Evolutionary conservation across 1,140 invertebrate genomes (phyloP).

Genomic region (Lepidurus couesii): DNA sequence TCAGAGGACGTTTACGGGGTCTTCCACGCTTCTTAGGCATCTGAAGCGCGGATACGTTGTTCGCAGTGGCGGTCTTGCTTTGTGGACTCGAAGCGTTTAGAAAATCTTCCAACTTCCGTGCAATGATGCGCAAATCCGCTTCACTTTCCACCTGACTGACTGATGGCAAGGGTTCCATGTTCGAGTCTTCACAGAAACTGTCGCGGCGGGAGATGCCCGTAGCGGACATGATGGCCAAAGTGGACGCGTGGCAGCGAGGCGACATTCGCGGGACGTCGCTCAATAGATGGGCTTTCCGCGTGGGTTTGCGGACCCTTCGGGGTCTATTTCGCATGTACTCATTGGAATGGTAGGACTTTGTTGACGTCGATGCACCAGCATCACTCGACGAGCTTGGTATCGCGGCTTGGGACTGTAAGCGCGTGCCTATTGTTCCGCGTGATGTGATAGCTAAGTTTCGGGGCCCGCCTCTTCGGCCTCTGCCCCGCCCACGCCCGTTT

Average conservation of each 20-base stretch:
- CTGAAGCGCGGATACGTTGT: not conserved
- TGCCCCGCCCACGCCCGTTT: constrained; percentile 31
- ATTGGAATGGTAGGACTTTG: constrained; percentile 36
- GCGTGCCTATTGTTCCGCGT: constrained; percentile 29
- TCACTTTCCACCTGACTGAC: constrained; percentile 2
- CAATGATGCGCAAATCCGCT: not conserved
- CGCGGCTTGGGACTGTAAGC: constrained; percentile 24
- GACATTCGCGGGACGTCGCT: constrained; percentile 67
- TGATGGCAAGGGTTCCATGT: not conserved
- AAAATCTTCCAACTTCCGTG: not conserved
- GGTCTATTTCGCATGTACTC: constrained; percentile 36
- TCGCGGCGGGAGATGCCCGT: not conserved
- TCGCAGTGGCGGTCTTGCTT: not conserved
- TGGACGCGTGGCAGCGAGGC: constrained; percentile 74
- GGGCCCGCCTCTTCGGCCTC: constrained; percentile 38
- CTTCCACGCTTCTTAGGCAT: not conserved
- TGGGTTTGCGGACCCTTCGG: not conserved
- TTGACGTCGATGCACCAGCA: not conserved
- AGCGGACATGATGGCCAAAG: constrained; percentile 65
- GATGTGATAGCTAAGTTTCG: constrained; percentile 43
- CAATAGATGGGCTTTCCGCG: constrained; percentile 39
- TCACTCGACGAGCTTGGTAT: not conserved
- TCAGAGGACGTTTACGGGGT: not conserved
- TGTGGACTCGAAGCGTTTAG: not conserved
- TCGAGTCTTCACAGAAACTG: not conserved